Conservation (phyloP, 2,113 vertebrate species). For the Aldabrachelys gigantea region DNA sequence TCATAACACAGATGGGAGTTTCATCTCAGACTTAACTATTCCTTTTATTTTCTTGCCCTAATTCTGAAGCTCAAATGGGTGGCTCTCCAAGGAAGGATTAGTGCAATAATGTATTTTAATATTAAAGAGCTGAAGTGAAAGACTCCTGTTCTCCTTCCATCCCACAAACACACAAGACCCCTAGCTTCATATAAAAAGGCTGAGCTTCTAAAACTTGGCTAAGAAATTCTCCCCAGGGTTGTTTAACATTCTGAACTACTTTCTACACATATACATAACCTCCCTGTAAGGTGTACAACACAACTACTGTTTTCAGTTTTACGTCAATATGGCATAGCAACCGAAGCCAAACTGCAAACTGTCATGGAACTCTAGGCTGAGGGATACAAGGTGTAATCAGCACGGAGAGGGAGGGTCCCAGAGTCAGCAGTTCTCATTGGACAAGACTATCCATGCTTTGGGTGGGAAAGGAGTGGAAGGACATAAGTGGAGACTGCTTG, state of each 20-base stretch:
- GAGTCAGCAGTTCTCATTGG: slow-evolving; percentile 1
- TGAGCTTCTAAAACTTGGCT: slow-evolving; percentile 48
- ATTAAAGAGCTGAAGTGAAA: slow-evolving; percentile 43
- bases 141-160: slow-evolving; percentile 3
- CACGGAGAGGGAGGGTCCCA: slow-evolving; percentile 45
- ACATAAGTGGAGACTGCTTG: slow-evolving; percentile 38
- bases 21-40: not conserved
- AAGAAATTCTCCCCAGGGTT: slow-evolving; percentile 22
- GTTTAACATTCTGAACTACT: slow-evolving; percentile 34
- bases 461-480: slow-evolving; percentile 39
- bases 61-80: slow-evolving; percentile 44
- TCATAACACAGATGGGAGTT: not conserved
- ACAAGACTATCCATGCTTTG: not conserved
- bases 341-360: slow-evolving; percentile 48
- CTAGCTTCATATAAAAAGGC: slow-evolving; percentile 21
- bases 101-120: not conserved
- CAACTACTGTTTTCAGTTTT: slow-evolving; percentile 49
- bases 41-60: not conserved
- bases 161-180: not conserved
- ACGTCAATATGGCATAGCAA: slow-evolving; percentile 45
- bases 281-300: slow-evolving; percentile 53
- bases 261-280: slow-evolving; percentile 20
- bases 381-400: slow-evolving; percentile 46
- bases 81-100: slow-evolving; percentile 26
- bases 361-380: not conserved